Evolutionary conservation across 1,140 invertebrate species (phyloP), one percentile per base, ranked within the genome.

Genomic region (Drosophila grimshawi): DNA sequence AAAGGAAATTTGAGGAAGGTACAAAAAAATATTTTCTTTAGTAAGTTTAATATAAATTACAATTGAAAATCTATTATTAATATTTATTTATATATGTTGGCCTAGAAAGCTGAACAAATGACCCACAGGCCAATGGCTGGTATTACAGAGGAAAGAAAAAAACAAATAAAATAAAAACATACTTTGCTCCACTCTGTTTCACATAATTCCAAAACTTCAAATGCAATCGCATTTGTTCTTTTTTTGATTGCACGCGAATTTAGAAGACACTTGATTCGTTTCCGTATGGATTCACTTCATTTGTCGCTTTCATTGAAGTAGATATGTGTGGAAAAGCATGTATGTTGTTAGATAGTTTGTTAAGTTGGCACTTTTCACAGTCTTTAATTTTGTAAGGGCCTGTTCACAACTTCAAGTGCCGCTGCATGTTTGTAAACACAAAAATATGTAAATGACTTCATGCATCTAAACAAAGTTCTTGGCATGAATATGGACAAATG

Each of bases 251-350:
- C 59, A 70, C 63, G 70, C 71, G 39, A 71, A 76, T 46, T 52
- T 65, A 65, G 41, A 59, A 60, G 60, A 33, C 43, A 60, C 57
- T 60, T 70, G 73, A 59, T 39, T 71, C 10, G 11, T 64, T 76
- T 64, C 60, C 66, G 60, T 60, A 43, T 52, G 52, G 52, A 63
- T 75, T 51, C 72, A 70, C 45, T 75, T 75, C 68, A 64, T 53
- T 65, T 76, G 73, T 64, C 60, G 68, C 61, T 64, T 37, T 48
- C 32, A 59, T 76, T 71, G 67, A 65, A 76, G 73, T 43, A 19
- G 1, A 19, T 19, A 43, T 32, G 30, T n/a, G n/a, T 57, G 37
- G 39, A 64, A 49, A 52, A 52, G 45, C 45, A 11, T 57, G 49
- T 53, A 29, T 41, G 11, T 29, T 10, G 37, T 11, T 65, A 72